Percentiles rank a stretch among this genome's conserved stretches.
phyloP scores from a whole-genome alignment of 2,797 vertebrate genomes.

The Oreortyx pictus region DNA sequence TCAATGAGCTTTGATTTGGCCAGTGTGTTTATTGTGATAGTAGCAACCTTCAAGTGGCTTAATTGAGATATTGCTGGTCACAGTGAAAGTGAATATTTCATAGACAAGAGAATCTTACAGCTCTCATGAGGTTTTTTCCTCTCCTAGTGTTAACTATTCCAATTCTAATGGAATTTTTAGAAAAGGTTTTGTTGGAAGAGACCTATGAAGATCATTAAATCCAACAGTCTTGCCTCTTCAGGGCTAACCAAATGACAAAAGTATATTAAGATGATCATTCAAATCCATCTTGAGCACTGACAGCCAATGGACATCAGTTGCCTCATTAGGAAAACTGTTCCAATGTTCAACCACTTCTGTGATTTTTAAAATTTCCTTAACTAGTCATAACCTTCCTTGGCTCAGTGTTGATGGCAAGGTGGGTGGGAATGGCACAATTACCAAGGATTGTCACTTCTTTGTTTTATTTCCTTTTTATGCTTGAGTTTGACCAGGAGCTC shows the following conservation, averaged over 20 bases:
- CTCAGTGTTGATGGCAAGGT: neutral
- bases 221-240: neutral
- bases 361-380: neutral
- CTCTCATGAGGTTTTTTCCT: rapidly evolving
- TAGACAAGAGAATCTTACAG: neutral
- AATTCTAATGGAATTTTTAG: too few relatives aligned
- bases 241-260: neutral
- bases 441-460: too few relatives aligned
- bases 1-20: neutral
- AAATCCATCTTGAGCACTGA: too few relatives aligned
- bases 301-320: neutral
- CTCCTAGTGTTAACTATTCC: neutral
- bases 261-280: neutral
- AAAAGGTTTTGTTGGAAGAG: neutral
- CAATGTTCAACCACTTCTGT: neutral
- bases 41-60: neutral
- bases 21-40: neutral
- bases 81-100: neutral
- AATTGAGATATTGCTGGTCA: neutral
- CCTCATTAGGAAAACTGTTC: neutral
- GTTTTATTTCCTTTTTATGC: neutral
- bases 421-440: too few relatives aligned
- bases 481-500: neutral
- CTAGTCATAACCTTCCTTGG: neutral
- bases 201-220: neutral